phyloP scores from a whole-genome alignment of 2,797 vertebrate genomes.

The Myotis daubentonii region DNA sequence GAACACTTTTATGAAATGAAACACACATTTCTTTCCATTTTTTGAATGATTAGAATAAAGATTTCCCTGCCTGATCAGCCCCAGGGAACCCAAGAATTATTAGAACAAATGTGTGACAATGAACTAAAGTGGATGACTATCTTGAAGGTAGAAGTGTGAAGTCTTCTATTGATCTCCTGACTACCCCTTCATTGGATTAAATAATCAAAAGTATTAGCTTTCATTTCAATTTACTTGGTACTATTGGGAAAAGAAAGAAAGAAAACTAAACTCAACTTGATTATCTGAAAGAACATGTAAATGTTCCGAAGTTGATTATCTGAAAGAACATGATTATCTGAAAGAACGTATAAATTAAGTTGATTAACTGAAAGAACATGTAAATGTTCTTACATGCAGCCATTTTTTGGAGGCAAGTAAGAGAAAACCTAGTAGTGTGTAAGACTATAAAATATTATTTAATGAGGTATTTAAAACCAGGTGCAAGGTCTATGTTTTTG shows the following conservation, averaged over 20 bases:
- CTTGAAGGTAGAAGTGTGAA: not conserved
- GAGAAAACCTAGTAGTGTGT: not conserved
- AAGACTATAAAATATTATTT: not conserved
- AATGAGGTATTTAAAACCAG: not conserved
- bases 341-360: not conserved
- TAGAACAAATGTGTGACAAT: not conserved
- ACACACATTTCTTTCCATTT: not conserved
- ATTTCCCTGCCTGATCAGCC: not conserved
- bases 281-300: conserved; percentile 23
- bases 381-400: not conserved
- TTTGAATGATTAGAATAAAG: not conserved
- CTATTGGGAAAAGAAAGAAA: not conserved
- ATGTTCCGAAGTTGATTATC: too few species aligned
- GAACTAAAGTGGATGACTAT: not conserved
- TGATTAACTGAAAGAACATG: conserved; percentile 11
- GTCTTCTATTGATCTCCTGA: not conserved
- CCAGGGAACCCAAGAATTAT: not conserved
- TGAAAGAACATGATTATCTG: too few species aligned
- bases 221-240: not conserved
- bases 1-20: not conserved
- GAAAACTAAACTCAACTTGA: not conserved
- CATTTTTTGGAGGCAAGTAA: not conserved
- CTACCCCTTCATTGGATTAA: not conserved
- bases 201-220: not conserved
- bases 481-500: not conserved